These are phyloP conservation scores for Ectemnius lituratus DNA, from an alignment of 2,888 invertebrate species.

Conservation along the genomic window DNA sequence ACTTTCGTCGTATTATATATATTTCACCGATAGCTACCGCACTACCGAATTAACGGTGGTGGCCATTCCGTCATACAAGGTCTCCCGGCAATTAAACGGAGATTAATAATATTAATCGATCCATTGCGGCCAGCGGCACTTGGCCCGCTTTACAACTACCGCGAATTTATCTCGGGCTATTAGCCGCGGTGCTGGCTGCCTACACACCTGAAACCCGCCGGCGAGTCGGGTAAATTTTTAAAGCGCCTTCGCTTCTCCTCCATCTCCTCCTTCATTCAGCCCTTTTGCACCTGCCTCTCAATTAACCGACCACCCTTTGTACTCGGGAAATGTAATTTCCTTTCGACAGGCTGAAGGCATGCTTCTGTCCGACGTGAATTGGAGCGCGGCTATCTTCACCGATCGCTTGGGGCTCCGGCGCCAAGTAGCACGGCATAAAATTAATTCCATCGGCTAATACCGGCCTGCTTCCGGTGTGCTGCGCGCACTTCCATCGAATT, in stretches of 20 bases:
- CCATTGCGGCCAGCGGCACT: conserved; percentile 14
- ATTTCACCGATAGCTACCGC: conserved; percentile 50
- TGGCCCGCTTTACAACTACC: conserved; percentile 8
- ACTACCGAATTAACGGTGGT: conserved; percentile 42
- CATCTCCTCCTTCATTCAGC: background rate
- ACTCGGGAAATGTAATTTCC: conserved; percentile 11
- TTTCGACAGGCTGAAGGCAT: background rate
- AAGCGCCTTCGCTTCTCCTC: no score
- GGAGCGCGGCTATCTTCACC: background rate
- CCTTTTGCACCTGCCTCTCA: background rate
- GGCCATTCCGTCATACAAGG: conserved; percentile 38
- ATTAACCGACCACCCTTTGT: conserved; percentile 6
- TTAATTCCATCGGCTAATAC: conserved; percentile 33
- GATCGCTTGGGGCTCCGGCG: background rate
- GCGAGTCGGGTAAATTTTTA: conserved; percentile 1
- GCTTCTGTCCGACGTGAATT: background rate
- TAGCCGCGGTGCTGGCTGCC: conserved; percentile 24
- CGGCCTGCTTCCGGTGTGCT: conserved; percentile 6
- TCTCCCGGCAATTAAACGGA: conserved; percentile 40
- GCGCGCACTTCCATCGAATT: conserved; percentile 6
- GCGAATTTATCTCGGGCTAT: conserved; percentile 46
- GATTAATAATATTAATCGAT: conserved; percentile 54
- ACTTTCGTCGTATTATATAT: conserved; percentile 29
- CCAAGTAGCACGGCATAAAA: conserved; percentile 17
- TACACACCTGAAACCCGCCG: no score